A percentile compares a stretch with the other conserved stretches of the same genome.
Evolutionary conservation across 2,888 invertebrate genomes (phyloP).

Genomic region (Incurvaria masculella): DNA sequence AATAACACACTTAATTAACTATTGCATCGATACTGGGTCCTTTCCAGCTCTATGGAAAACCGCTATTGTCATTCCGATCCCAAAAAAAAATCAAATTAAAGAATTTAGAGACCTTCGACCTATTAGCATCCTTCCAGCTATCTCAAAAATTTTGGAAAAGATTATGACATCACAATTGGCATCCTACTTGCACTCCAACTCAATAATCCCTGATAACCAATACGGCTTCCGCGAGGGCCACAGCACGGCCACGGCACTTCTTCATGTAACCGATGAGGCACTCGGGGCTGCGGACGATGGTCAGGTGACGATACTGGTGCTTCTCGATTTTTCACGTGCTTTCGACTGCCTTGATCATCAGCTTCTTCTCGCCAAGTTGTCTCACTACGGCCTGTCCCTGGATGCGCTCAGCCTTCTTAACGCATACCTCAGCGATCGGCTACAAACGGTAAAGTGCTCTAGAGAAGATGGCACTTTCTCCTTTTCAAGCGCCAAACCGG

Average conservation of each 20-base stretch:
- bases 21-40: conserved; percentile 4
- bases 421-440: not conserved
- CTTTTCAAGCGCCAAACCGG: not conserved
- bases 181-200: too few species aligned
- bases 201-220: conserved; percentile 1
- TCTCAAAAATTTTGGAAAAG: not conserved
- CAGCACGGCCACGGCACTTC: conserved; percentile 9
- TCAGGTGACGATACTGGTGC: conserved; percentile 9
- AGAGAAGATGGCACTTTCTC: not conserved
- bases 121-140: not conserved
- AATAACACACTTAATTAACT: conserved; percentile 10
- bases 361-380: conserved; percentile 8
- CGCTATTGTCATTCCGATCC: conserved; percentile 11
- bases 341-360: conserved; percentile 7
- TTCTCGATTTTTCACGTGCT: conserved; percentile 13
- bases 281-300: conserved; percentile 11
- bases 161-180: not conserved
- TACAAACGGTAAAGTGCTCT: not conserved
- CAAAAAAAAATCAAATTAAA: conserved; percentile 9
- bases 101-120: conserved; percentile 11
- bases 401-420: not conserved
- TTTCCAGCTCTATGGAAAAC: conserved; percentile 12
- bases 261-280: conserved; percentile 13
- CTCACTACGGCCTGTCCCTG: conserved; percentile 10
- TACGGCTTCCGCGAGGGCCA: conserved; percentile 1